Percentiles rank a stretch among this genome's conserved stretches.
Evolutionary conservation across 2,888 invertebrate genomes (phyloP).

Genomic region (Pheosia gnoma): DNA sequence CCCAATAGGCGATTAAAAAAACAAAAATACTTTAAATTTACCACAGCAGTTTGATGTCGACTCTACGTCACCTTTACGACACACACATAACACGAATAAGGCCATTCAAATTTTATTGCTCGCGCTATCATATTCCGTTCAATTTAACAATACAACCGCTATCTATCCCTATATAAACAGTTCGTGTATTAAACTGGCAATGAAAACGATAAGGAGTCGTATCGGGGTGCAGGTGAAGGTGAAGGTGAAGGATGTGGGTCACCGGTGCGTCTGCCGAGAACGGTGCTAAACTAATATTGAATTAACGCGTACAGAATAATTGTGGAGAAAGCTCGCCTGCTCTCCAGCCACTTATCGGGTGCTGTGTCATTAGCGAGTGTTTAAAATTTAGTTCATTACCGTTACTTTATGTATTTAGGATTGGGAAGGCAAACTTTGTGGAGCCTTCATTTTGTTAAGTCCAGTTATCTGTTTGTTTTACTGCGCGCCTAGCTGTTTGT

Average conservation of each 20-base stretch:
- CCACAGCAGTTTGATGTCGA: conserved; percentile 29
- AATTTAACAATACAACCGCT: conserved; percentile 27
- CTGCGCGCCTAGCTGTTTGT: conserved; percentile 16
- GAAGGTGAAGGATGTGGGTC: conserved; percentile 70
- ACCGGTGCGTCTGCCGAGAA: conserved; percentile 53
- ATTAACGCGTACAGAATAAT: conserved; percentile 77
- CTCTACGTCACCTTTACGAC: conserved; percentile 20
- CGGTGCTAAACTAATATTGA: conserved; percentile 78
- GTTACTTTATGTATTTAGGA: conserved; percentile 43
- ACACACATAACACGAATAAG: conserved; percentile 19
- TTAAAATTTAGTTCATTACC: conserved; percentile 41
- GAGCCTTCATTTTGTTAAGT: conserved; percentile 14
- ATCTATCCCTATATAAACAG: conserved; percentile 31
- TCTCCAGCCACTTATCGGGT: conserved; percentile 39
- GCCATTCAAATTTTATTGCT: conserved; percentile 34
- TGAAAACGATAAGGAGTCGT: conserved; percentile 43
- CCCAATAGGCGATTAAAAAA: too few relatives aligned
- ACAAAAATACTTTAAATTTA: conserved; percentile 10
- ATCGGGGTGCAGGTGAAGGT: conserved; percentile 60
- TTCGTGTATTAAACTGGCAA: conserved; percentile 28
- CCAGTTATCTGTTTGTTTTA: conserved; percentile 34
- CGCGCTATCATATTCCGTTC: conserved; percentile 36
- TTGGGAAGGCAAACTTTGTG: conserved; percentile 28
- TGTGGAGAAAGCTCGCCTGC: conserved; percentile 70
- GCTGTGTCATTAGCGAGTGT: conserved; percentile 37